These are phyloP conservation scores for Centruroides sculpturatus DNA, from an alignment of 1,140 invertebrate species.

Conservation along the genomic window DNA sequence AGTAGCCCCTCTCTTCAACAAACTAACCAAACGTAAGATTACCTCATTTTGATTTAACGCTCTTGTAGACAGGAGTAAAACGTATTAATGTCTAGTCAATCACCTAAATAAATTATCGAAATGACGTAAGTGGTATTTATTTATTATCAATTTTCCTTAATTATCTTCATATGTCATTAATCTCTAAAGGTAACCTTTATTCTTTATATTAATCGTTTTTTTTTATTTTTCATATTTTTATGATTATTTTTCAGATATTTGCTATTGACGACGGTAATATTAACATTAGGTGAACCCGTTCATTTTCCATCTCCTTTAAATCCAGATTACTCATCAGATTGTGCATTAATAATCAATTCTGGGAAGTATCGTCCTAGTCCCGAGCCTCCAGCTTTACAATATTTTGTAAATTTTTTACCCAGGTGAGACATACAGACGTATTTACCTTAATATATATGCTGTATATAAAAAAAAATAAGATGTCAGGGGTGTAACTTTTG, in stretches of 20 bases:
- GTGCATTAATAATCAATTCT: conserved; percentile 10
- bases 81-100: too few relatives aligned
- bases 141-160: too few relatives aligned
- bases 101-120: too few relatives aligned
- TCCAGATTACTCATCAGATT: conserved; percentile 6
- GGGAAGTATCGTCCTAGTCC: conserved; percentile 4
- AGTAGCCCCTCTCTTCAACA: too few relatives aligned
- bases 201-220: too few relatives aligned
- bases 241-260: conserved; percentile 5
- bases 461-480: neutral
- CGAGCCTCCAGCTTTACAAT: conserved; percentile 5
- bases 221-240: too few relatives aligned
- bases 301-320: conserved; percentile 10
- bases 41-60: too few relatives aligned
- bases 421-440: conserved; percentile 2
- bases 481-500: neutral
- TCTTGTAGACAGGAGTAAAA: too few relatives aligned
- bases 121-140: too few relatives aligned
- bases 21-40: too few relatives aligned
- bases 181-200: too few relatives aligned
- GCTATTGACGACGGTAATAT: conserved; percentile 9
- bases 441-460: neutral
- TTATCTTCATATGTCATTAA: too few relatives aligned
- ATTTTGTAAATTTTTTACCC: conserved; percentile 13
- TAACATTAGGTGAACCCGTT: conserved; percentile 10